These are phyloP conservation scores for Nettapus auritus DNA, from an alignment of 2,113 vertebrate species.

Conservation along the genomic window DNA sequence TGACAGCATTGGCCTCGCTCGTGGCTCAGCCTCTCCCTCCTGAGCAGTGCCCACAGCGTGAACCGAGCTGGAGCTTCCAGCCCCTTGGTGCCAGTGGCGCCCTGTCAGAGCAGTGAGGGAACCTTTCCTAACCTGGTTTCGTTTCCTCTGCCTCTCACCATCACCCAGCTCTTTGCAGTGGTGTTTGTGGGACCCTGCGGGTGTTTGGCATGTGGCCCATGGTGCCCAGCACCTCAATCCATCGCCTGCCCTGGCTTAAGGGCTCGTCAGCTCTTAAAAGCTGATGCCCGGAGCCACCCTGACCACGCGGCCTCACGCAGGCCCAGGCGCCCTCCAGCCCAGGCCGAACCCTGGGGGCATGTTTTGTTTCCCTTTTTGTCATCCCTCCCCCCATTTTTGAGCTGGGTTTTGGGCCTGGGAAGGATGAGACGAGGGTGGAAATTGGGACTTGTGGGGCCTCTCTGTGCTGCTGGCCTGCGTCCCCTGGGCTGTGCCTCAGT, in stretches of 20 bases:
- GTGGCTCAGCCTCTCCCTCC: not conserved
- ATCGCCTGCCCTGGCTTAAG: not conserved
- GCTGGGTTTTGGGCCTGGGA: not conserved
- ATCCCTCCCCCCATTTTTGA: not conserved
- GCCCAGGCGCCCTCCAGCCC: no score
- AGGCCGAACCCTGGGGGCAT: not conserved
- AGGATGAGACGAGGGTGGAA: no score
- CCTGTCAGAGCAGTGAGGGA: not conserved
- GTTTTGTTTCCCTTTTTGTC: not conserved
- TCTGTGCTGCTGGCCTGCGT: not conserved
- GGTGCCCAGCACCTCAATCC: no score
- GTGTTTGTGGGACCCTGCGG: no score
- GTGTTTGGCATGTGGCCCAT: no score
- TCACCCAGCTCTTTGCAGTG: not conserved
- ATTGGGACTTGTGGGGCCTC: no score
- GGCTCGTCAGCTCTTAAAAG: not conserved
- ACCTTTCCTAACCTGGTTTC: not conserved
- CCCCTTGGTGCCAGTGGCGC: not conserved
- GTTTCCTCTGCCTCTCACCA: not conserved
- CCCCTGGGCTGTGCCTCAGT: not conserved
- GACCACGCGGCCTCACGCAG: rapidly evolving
- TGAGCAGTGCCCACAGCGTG: not conserved
- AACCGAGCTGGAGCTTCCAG: not conserved
- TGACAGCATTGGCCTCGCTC: not conserved
- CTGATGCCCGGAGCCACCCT: rapidly evolving